A percentile compares a stretch with the other conserved stretches of the same genome.
Conservation (phyloP, 2,113 vertebrate genomes). For the Polyodon spathula region DNA sequence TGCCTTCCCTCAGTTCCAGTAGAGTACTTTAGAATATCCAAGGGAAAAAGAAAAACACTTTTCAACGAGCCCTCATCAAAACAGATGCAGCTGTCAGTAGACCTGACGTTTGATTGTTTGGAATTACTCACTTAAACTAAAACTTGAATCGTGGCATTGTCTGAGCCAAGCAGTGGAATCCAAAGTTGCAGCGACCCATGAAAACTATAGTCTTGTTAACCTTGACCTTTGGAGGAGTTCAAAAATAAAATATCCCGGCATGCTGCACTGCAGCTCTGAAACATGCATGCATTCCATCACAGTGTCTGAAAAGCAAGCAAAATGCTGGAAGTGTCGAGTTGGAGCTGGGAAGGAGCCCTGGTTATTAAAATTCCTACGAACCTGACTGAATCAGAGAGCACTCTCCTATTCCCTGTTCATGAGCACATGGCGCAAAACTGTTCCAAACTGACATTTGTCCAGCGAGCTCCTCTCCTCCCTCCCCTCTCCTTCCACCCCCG, state of each 20-base stretch:
- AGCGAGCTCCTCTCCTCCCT: neutral
- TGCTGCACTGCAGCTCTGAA: slow-evolving; percentile 37
- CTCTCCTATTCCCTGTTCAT: neutral
- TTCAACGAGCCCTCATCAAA: slow-evolving; percentile 35
- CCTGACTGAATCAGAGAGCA: neutral
- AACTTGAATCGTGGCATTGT: slow-evolving; percentile 40
- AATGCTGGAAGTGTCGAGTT: too few relatives aligned
- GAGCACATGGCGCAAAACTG: neutral
- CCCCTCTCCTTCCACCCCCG: neutral
- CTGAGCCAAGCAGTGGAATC: slow-evolving; percentile 24
- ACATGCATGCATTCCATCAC: neutral
- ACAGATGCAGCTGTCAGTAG: slow-evolving; percentile 48
- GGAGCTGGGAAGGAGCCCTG: neutral
- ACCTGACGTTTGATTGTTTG: slow-evolving; percentile 29
- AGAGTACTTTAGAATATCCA: slow-evolving; percentile 53
- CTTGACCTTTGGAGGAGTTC: slow-evolving; percentile 20
- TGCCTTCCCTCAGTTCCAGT: slow-evolving; percentile 56
- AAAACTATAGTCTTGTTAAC: slow-evolving; percentile 25
- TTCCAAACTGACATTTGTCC: neutral
- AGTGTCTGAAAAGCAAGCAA: slow-evolving; percentile 7
- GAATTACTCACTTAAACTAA: slow-evolving; percentile 18
- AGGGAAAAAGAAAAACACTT: slow-evolving; percentile 23
- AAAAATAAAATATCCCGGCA: slow-evolving; percentile 12
- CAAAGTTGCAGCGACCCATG: neutral
- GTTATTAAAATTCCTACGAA: slow-evolving; percentile 3